phyloP scores from a whole-genome alignment of 2,888 invertebrate genomes.

The Epinotia bilunana region DNA sequence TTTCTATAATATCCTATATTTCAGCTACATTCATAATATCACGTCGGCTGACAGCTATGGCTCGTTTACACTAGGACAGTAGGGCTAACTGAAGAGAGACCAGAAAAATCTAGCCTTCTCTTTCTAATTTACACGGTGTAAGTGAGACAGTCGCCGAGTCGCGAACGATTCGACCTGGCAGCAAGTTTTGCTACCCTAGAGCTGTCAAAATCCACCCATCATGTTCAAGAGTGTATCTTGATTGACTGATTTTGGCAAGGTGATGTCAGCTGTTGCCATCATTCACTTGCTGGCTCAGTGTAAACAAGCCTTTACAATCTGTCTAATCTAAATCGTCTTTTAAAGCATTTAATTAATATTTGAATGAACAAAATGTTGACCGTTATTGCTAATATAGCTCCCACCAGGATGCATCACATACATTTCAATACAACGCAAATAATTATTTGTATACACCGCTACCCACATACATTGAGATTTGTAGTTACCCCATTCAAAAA shows the following conservation, averaged over 20 bases:
- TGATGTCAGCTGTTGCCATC: not conserved
- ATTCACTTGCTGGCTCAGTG: slow-evolving; percentile 1
- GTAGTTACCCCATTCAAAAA: not conserved
- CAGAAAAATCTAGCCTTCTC: no score
- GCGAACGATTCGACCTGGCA: no score
- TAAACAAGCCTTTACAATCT: slow-evolving; percentile 50
- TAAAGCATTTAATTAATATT: slow-evolving; percentile 64
- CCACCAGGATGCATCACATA: not conserved
- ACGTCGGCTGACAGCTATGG: slow-evolving; percentile 63
- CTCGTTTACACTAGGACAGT: not conserved
- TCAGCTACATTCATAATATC: slow-evolving; percentile 75
- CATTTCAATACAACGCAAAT: slow-evolving; percentile 18
- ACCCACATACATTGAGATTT: not conserved
- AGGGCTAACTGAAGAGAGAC: no score
- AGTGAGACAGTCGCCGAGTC: no score
- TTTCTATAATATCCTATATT: slow-evolving; percentile 58
- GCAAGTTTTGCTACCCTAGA: no score
- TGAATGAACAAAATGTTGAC: slow-evolving; percentile 45
- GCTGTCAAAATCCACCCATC: no score
- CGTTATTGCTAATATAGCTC: slow-evolving; percentile 9
- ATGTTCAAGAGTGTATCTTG: no score
- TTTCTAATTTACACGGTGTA: no score
- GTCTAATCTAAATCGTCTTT: slow-evolving; percentile 67
- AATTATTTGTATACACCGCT: no score
- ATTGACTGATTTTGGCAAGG: not conserved